A percentile compares a stretch with the other conserved stretches of the same genome.
phyloP scores from a whole-genome alignment of 37 sponge, comb jelly and placozoan genomes.

The Haliclona indistincta region DNA sequence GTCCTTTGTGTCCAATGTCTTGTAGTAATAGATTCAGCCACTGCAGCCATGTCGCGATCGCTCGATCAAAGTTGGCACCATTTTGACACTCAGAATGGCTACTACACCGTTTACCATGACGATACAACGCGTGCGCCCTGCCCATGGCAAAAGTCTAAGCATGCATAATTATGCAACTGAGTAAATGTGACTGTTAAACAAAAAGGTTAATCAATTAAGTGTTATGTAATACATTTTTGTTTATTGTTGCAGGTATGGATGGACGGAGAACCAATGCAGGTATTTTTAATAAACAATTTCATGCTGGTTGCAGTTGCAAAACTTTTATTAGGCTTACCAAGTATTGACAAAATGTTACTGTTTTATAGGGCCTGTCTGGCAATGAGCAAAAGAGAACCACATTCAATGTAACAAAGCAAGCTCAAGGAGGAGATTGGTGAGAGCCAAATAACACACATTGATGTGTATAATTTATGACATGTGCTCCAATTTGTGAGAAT shows the following conservation, averaged over 20 bases:
- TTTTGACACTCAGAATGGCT: too few species aligned
- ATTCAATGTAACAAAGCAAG: constrained; percentile 37
- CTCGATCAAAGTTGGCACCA: too few species aligned
- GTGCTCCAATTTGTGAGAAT: not conserved
- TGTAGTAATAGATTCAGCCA: too few species aligned
- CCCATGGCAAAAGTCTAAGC: too few species aligned
- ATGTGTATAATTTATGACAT: not conserved
- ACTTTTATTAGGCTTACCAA: not conserved
- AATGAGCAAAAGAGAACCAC: constrained; percentile 35
- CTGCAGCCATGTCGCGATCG: too few species aligned
- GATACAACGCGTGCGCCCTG: too few species aligned
- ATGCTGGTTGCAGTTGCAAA: not conserved
- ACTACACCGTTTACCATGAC: too few species aligned
- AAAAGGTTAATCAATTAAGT: too few species aligned
- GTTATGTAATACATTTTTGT: not conserved
- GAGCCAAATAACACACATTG: too few species aligned
- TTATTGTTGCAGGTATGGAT: constrained; percentile 20
- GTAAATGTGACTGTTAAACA: too few species aligned
- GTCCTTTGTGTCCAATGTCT: too few species aligned
- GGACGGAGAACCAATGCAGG: constrained; percentile 47
- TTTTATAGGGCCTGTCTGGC: constrained; percentile 48
- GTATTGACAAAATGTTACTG: not conserved
- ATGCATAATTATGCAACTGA: too few species aligned
- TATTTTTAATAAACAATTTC: not conserved
- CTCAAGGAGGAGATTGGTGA: constrained; percentile 41